Conservation (phyloP, 2,113 vertebrate species). For the Hoplias malabaricus region DNA sequence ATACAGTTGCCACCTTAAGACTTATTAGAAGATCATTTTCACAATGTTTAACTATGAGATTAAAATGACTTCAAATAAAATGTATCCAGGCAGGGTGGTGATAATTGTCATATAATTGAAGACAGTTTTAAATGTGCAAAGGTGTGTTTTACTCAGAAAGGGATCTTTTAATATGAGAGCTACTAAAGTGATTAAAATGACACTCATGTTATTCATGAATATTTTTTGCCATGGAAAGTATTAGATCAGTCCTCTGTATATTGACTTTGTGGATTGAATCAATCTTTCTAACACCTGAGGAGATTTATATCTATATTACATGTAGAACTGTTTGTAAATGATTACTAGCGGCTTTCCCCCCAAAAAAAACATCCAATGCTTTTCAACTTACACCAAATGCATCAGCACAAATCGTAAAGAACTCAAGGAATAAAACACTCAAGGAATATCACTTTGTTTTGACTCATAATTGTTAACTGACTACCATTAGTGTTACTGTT, state of each 20-base stretch:
- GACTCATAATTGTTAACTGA: too few relatives aligned
- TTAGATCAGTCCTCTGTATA: background rate
- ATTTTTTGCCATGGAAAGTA: background rate
- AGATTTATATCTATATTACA: too few relatives aligned
- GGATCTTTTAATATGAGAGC: background rate
- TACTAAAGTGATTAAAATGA: background rate
- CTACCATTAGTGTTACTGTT: too few relatives aligned
- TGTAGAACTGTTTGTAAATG: too few relatives aligned
- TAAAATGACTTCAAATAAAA: background rate
- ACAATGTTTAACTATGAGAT: background rate
- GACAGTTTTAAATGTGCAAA: background rate
- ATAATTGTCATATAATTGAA: background rate
- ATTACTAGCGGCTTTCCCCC: too few relatives aligned
- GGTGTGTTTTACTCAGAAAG: background rate
- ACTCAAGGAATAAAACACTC: background rate
- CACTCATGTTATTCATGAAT: background rate
- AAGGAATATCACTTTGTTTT: too few relatives aligned
- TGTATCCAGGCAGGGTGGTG: background rate
- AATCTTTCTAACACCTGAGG: background rate
- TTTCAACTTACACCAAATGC: background rate
- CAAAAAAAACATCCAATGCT: too few relatives aligned
- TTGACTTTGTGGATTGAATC: background rate
- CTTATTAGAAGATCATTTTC: background rate
- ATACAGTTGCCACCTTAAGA: background rate
- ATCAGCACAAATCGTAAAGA: background rate